Evolutionary conservation across 2,888 invertebrate genomes (phyloP), one percentile per base, ranked within the genome.

Genomic region (Heliconius ismenius): DNA sequence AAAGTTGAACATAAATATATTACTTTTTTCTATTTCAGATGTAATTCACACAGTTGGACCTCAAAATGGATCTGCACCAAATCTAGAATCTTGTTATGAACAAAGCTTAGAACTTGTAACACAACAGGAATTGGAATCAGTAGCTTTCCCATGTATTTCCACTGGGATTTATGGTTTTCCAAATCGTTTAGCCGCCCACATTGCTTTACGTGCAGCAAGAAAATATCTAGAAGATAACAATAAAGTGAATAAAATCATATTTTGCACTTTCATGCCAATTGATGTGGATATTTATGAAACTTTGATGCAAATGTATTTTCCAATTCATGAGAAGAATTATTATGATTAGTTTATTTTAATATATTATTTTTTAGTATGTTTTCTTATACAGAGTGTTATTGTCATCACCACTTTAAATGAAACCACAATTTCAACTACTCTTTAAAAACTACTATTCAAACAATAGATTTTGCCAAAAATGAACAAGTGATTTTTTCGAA

Each of bases 131-230:
- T 83, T 98, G 3, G 92, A 92, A 69, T 95, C 96, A 9, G 95
- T 98, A 68, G 98, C 98, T 0, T 98, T 98, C 87, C 98, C 98
- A 0, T 98, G 98, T 86, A 97, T 98, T 85, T 97, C 98, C 0
- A 98, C 98, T 7, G 98, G 98, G n/a, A 95, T 98, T 79, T 98
- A 97, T 87, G 97, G 97, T 0, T 98, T 98, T 88, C 98, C 98
- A 0, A 96, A 96, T 86, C 95, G 95, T 78, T 90, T 96, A 58
- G 98, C 98, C 0, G 97, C 97, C 0, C 95, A 96, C 83, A 95
- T 98, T 7, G 98, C 97, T 4, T 86, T 97, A 11, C 88, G 91
- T 36, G 95, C 96, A 1, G 95, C 97, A 0, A 93, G 97, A 81
- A 93, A 95, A 76, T 96, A 95, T 86, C 91, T 98, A 58, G 95